Conservation (phyloP, 2,113 vertebrate genomes). For the Sorex araneus region DNA sequence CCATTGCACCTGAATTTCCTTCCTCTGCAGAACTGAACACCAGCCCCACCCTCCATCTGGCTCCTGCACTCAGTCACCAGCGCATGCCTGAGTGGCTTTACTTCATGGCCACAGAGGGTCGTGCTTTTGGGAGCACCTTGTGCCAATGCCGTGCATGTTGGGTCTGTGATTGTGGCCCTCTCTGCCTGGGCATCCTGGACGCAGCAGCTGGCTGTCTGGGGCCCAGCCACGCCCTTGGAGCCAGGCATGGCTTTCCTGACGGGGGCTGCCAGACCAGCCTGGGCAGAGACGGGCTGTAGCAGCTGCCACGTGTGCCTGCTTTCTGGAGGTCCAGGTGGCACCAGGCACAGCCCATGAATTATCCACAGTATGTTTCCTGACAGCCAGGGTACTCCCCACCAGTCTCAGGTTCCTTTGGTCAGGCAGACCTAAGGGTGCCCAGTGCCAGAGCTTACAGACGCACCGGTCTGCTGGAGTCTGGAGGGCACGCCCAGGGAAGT, state of each 20-base stretch:
- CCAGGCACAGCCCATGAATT: constrained; percentile 78
- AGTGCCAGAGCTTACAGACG: background rate
- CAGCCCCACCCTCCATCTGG: rapidly evolving
- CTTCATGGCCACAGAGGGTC: background rate
- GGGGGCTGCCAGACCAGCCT: background rate
- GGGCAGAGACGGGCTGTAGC: background rate
- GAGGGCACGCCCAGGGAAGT: background rate
- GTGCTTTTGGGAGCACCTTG: rapidly evolving
- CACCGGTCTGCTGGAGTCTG: background rate
- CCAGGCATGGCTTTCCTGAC: background rate
- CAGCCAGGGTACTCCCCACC: constrained; percentile 43
- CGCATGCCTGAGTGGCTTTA: background rate
- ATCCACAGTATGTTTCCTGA: constrained; percentile 79
- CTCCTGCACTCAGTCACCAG: too few relatives aligned
- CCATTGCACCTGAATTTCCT: background rate
- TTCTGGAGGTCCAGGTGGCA: constrained; percentile 71
- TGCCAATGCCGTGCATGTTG: background rate
- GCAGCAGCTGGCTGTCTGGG: too few relatives aligned
- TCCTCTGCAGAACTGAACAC: background rate
- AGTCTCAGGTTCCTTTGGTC: constrained; percentile 56
- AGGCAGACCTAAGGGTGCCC: background rate
- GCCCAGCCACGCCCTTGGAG: background rate
- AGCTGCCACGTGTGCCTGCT: constrained; percentile 73
- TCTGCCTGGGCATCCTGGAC: background rate
- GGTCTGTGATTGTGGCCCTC: too few relatives aligned